These are phyloP conservation scores for Gasteruption jaculator DNA, from an alignment of 2,888 invertebrate species.

Conservation along the genomic window DNA sequence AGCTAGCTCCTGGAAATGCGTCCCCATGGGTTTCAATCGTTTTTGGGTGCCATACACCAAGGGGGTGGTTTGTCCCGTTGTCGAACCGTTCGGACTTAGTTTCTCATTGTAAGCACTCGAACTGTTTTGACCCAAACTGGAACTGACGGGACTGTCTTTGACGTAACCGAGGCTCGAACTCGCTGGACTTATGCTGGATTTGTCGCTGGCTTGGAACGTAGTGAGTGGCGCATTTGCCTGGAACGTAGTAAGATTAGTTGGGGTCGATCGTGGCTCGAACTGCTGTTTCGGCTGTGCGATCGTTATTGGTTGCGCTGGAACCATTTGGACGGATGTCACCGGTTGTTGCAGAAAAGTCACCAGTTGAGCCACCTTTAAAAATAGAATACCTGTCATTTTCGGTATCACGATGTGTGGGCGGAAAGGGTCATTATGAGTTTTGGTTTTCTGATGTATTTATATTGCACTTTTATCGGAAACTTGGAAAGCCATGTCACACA, in stretches of 20 bases:
- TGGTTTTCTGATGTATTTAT: no score
- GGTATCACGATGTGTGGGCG: no score
- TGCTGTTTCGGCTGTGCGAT: slow-evolving; percentile 31
- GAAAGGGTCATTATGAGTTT: no score
- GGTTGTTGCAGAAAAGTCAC: slow-evolving; percentile 72
- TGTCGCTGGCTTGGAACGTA: slow-evolving; percentile 46
- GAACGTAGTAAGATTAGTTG: slow-evolving; percentile 45
- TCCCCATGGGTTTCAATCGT: slow-evolving; percentile 26
- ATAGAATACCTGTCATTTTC: not conserved
- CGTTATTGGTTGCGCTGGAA: slow-evolving; percentile 48
- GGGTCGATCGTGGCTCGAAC: slow-evolving; percentile 39
- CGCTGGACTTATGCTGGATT: slow-evolving; percentile 45
- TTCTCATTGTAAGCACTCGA: slow-evolving; percentile 41
- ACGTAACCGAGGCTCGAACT: slow-evolving; percentile 44
- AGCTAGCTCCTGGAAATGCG: slow-evolving; percentile 45
- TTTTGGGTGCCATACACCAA: slow-evolving; percentile 40
- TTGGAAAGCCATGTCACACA: no score
- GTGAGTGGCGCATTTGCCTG: slow-evolving; percentile 44
- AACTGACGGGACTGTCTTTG: slow-evolving; percentile 42
- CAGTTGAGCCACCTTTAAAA: slow-evolving; percentile 64
- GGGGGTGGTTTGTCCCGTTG: slow-evolving; percentile 42
- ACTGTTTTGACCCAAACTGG: slow-evolving; percentile 40
- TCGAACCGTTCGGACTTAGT: slow-evolving; percentile 43
- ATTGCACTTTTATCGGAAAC: no score
- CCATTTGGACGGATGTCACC: slow-evolving; percentile 48